Base-by-base conservation (phyloP, 2,888 invertebrate species). In the Epirrhoe alternata region DNA sequence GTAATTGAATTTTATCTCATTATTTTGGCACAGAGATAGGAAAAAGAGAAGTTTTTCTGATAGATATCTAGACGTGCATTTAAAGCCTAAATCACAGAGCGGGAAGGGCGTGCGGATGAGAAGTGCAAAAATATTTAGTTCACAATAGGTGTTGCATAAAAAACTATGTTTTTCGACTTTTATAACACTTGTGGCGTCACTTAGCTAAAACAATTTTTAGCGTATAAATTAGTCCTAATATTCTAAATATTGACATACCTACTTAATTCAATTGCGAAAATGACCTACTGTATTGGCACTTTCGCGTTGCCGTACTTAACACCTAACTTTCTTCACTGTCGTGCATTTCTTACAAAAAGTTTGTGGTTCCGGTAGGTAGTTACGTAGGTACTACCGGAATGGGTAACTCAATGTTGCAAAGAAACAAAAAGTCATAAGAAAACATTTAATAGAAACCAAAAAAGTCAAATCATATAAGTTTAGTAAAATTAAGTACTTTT, bases 71-170 rank as follows among this genome's bases (percentile, higher is more conserved):
- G 88, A 86, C 79, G 79, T 82, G 88, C 84, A 82, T 79, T 82
- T 86, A 87, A 90, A 87, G 87, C 87, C 90, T 91, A 92, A 86
- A 90, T 91, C 90, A 92, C 91, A 91, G 91, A 90, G 88, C 86
- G 83, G 87, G 89, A 88, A 87, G 86, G 84, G 87, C 85, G 88
- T 90, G 92, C 88, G 71, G 81, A 85, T 71, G 81, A 85, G 83
- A 86, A 86, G 86, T 91, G 91, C 88, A 92, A 90, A 89, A 90
- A 92, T 90, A 90, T 76, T 79, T 90, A 90, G 76, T 79, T 84
- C 66, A 66, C 42, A 72, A 75, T 68, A 74, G 74, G 78, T 76
- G 79, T 77, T 78, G 86, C 86, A 83, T 87, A 88, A 76, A 88
- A 86, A 85, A 85, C 85, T 84, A 86, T 79, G 72, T 69, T 66